These are phyloP conservation scores for Falcunculus frontatus DNA, from an alignment of 2,113 vertebrate genomes.

Conservation along the genomic window DNA sequence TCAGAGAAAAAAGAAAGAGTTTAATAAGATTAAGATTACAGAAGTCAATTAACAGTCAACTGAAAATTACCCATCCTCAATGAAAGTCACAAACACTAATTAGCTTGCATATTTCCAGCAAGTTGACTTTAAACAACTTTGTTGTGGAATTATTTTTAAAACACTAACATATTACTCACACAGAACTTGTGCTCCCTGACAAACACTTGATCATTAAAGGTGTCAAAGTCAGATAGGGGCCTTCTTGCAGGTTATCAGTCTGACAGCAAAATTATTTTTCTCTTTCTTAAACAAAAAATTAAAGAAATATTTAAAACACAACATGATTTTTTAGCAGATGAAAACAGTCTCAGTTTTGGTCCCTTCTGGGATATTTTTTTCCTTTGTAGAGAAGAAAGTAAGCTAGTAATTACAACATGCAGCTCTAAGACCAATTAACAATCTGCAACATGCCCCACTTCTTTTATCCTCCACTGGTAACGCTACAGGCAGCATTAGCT, in stretches of 20 bases:
- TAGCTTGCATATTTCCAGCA: background rate
- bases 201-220: background rate
- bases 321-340: background rate
- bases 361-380: conserved; percentile 21
- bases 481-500: conserved; percentile 48
- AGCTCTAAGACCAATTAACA: conserved; percentile 60
- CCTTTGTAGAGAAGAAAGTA: conserved; percentile 28
- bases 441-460: conserved; percentile 46
- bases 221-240: background rate
- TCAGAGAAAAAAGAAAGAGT: background rate
- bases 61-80: background rate
- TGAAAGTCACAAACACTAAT: background rate
- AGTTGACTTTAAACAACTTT: background rate
- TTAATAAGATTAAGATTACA: background rate
- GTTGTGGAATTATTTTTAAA: background rate
- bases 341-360: conserved; percentile 21
- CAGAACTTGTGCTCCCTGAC: background rate
- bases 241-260: background rate
- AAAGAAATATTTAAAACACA: background rate
- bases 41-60: background rate
- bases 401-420: conserved; percentile 56
- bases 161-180: background rate
- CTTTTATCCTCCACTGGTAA: conserved; percentile 60
- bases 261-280: background rate
- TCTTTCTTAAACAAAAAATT: background rate